Evolutionary conservation across 1,140 invertebrate genomes (phyloP).

Genomic region (Antheraea mylitta): DNA sequence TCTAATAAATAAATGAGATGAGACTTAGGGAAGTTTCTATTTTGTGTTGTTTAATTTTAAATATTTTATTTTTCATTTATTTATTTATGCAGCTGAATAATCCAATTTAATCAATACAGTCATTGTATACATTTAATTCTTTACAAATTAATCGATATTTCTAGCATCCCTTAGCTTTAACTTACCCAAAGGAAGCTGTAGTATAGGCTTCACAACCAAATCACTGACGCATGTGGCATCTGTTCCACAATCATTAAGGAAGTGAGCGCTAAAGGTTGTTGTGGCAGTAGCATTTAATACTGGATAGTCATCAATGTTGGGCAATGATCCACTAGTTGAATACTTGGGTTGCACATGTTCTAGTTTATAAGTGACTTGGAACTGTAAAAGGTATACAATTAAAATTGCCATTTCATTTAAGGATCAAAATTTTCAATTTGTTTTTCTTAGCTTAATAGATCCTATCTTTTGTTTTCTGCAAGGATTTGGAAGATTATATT

Average conservation of each 20-base stretch:
- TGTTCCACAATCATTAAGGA: constrained; percentile 95
- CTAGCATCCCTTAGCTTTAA: background rate
- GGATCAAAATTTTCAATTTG: no score
- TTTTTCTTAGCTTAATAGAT: no score
- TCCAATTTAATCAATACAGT: no score
- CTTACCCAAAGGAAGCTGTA: constrained; percentile 80
- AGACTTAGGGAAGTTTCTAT: no score
- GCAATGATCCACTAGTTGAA: constrained; percentile 79
- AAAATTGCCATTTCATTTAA: no score
- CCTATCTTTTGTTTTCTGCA: background rate
- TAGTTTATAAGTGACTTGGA: constrained; percentile 91
- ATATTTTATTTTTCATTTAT: no score
- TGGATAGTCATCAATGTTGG: constrained; percentile 89
- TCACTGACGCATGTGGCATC: constrained; percentile 95
- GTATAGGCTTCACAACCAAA: constrained; percentile 83
- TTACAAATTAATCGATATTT: no score
- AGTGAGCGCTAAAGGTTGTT: constrained; percentile 90
- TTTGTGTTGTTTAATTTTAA: no score
- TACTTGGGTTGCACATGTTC: constrained; percentile 84
- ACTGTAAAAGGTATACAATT: no score
- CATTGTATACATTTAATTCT: no score
- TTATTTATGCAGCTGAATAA: no score
- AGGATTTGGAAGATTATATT: no score
- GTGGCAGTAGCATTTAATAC: constrained; percentile 94
- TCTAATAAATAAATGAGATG: background rate